phyloP scores from a whole-genome alignment of 2,888 invertebrate species.

The Penaeus monodon region DNA sequence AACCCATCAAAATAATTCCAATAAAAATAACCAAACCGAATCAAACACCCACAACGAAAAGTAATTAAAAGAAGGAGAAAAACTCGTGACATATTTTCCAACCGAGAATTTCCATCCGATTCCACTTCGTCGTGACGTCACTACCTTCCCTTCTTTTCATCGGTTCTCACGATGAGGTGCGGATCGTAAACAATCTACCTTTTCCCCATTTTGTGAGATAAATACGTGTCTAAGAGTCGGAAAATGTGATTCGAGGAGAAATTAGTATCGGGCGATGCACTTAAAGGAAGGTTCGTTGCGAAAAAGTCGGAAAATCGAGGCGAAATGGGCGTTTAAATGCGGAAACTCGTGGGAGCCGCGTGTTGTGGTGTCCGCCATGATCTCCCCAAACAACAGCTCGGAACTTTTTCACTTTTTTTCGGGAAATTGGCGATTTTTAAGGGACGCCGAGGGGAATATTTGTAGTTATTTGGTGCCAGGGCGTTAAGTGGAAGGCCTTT shows the following conservation, averaged over 20 bases:
- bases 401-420: too few relatives aligned
- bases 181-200: conserved; percentile 20
- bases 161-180: conserved; percentile 43
- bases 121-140: conserved; percentile 27
- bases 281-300: neutral
- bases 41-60: too few relatives aligned
- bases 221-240: neutral
- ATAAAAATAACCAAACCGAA: too few relatives aligned
- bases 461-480: too few relatives aligned
- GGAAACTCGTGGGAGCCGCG: too few relatives aligned
- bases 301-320: neutral
- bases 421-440: too few relatives aligned
- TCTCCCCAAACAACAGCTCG: too few relatives aligned
- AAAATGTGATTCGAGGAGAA: neutral
- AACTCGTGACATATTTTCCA: conserved; percentile 16
- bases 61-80: too few relatives aligned
- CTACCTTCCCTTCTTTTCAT: conserved; percentile 20
- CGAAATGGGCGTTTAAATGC: too few relatives aligned
- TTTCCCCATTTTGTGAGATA: neutral
- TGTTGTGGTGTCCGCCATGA: neutral
- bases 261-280: neutral
- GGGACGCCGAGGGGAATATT: too few relatives aligned
- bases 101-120: neutral
- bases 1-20: too few relatives aligned
- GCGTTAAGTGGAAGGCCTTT: too few relatives aligned